A percentile compares a stretch with the other conserved stretches of the same genome.
Evolutionary conservation across 2,888 invertebrate species (phyloP).

Genomic region (Sinodicranocentrus sp.): DNA sequence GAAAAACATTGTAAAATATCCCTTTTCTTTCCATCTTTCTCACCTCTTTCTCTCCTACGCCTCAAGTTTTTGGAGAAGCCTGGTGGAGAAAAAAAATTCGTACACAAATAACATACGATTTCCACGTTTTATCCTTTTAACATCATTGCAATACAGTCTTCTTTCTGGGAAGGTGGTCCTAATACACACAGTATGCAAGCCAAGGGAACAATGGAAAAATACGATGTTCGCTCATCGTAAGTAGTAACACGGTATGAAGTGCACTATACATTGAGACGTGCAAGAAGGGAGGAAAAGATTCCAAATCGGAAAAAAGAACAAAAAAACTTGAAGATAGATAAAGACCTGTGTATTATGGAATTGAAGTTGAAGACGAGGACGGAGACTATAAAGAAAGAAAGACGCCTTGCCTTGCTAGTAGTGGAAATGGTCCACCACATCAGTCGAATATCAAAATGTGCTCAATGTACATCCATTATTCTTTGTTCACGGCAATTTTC

Average conservation of each 20-base stretch:
- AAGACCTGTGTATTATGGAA: conserved; percentile 36
- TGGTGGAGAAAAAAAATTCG: not conserved
- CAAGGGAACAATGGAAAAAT: conserved; percentile 11
- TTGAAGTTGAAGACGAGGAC: conserved; percentile 32
- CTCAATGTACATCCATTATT: conserved; percentile 38
- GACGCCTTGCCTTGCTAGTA: not conserved
- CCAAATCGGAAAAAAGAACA: not conserved
- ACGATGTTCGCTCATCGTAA: not conserved
- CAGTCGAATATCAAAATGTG: conserved; percentile 35
- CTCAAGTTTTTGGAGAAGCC: not conserved
- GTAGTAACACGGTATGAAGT: conserved; percentile 7
- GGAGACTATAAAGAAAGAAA: conserved; percentile 7
- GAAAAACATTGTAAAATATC: not conserved
- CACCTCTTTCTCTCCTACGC: conserved; percentile 12
- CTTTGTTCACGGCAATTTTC: conserved; percentile 32
- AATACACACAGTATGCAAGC: not conserved
- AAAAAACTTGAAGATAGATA: conserved; percentile 31
- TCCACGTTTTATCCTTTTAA: conserved; percentile 37
- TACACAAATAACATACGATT: conserved; percentile 44
- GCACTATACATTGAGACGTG: not conserved
- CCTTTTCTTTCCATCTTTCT: not conserved
- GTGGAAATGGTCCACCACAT: conserved; percentile 25
- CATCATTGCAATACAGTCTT: not conserved
- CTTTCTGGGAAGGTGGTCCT: not conserved
- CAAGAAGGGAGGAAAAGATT: conserved; percentile 20